A percentile compares a stretch with the other conserved stretches of the same genome.
Conservation (phyloP, 2,888 invertebrate genomes). For the Megaustenia siamemsis region DNA sequence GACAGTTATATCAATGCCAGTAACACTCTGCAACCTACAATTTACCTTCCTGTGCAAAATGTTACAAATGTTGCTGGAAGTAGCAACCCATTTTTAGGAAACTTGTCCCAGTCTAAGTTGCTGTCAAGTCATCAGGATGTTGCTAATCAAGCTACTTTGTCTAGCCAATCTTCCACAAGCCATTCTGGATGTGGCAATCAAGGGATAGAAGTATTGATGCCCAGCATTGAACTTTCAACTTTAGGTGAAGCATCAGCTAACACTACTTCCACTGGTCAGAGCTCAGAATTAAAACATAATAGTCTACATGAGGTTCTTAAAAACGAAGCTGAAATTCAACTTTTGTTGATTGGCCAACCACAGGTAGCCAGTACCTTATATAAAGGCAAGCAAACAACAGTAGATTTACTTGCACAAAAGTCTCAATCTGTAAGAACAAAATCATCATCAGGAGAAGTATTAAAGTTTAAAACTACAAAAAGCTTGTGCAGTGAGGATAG, state of each 20-base stretch:
- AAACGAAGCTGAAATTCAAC: background rate
- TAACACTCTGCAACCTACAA: background rate
- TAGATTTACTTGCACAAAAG: background rate
- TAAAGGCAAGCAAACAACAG: background rate
- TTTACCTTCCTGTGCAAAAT: background rate
- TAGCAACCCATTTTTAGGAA: background rate
- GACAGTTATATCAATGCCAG: background rate
- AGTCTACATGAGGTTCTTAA: background rate
- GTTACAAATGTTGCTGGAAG: background rate
- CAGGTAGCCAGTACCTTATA: slow-evolving; percentile 9
- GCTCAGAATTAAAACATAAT: background rate
- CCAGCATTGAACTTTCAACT: background rate
- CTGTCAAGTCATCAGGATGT: background rate
- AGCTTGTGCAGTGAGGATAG: background rate
- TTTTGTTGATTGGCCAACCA: slow-evolving; percentile 34
- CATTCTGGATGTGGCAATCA: background rate
- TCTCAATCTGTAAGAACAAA: background rate
- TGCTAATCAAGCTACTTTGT: background rate
- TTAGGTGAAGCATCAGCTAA: background rate
- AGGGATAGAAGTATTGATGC: no score
- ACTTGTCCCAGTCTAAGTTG: background rate
- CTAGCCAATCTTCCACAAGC: background rate
- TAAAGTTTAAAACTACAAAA: slow-evolving; percentile 17
- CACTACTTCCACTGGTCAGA: background rate
- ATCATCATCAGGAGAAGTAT: background rate